phyloP scores from a whole-genome alignment of 2,797 vertebrate genomes.

The Danio choprae region DNA sequence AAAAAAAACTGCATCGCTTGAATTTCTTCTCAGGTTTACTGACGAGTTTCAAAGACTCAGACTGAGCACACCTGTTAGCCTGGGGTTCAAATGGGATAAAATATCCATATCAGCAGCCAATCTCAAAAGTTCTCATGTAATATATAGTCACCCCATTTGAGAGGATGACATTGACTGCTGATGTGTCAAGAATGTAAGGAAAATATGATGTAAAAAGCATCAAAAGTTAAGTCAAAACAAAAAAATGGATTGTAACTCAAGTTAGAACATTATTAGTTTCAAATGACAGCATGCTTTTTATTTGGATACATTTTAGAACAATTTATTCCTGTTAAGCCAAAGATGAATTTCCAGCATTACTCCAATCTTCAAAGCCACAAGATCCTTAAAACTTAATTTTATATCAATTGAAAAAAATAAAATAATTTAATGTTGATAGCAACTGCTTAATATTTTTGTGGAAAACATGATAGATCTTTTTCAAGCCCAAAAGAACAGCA shows the following conservation, averaged over 20 bases:
- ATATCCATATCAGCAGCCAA: slow-evolving; percentile 12
- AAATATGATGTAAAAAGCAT: neutral
- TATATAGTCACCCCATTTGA: slow-evolving; percentile 10
- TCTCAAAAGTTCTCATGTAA: neutral
- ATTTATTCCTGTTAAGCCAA: neutral
- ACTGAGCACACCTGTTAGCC: neutral
- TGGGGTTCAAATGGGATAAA: slow-evolving; percentile 4
- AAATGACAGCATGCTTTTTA: neutral
- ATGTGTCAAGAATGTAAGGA: neutral
- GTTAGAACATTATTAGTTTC: neutral
- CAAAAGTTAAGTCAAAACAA: neutral
- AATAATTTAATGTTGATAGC: neutral
- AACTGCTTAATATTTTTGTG: neutral
- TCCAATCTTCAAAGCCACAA: neutral
- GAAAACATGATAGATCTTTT: neutral
- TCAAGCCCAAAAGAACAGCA: neutral
- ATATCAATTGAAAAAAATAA: no score
- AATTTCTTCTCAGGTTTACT: slow-evolving; percentile 6
- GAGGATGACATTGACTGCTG: neutral
- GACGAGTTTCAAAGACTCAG: neutral
- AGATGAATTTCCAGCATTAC: neutral
- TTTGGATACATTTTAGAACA: neutral
- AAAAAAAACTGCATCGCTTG: neutral
- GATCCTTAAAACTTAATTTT: neutral
- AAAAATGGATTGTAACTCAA: neutral